Percentiles rank a stretch among this genome's conserved stretches.
phyloP scores from a whole-genome alignment of 2,797 vertebrate genomes.

The Eleutherodactylus coqui region DNA sequence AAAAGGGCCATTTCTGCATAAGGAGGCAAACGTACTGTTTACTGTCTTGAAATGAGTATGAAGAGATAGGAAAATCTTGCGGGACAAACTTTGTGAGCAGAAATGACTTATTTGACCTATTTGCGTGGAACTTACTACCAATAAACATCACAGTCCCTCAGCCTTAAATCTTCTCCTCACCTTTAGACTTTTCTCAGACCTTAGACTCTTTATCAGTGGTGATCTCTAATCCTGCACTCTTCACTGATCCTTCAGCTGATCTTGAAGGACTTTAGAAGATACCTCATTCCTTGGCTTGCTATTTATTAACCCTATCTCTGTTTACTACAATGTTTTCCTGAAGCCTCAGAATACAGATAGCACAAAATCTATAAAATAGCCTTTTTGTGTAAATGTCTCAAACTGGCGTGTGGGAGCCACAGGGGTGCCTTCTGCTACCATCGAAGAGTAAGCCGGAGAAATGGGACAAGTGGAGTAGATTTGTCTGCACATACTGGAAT shows the following conservation, averaged over 20 bases:
- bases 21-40: neutral
- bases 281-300: neutral
- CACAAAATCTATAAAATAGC: too few species aligned
- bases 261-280: neutral
- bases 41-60: neutral
- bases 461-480: too few species aligned
- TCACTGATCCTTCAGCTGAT: neutral
- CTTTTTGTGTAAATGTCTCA: neutral
- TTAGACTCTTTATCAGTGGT: neutral
- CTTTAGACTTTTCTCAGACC: neutral
- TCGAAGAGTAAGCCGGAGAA: too few species aligned
- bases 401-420: too few species aligned
- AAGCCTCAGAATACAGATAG: neutral
- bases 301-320: neutral
- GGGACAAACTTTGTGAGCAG: neutral
- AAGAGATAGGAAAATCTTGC: neutral
- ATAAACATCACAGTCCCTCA: neutral
- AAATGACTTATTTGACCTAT: neutral
- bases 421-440: neutral
- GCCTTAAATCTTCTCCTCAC: neutral
- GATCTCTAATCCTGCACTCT: neutral
- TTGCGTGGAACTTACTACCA: neutral
- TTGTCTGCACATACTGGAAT: too few species aligned
- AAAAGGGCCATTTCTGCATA: neutral
- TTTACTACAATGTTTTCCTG: neutral